These are phyloP conservation scores for Philonicus albiceps DNA, from an alignment of 2,888 invertebrate species.

Conservation along the genomic window DNA sequence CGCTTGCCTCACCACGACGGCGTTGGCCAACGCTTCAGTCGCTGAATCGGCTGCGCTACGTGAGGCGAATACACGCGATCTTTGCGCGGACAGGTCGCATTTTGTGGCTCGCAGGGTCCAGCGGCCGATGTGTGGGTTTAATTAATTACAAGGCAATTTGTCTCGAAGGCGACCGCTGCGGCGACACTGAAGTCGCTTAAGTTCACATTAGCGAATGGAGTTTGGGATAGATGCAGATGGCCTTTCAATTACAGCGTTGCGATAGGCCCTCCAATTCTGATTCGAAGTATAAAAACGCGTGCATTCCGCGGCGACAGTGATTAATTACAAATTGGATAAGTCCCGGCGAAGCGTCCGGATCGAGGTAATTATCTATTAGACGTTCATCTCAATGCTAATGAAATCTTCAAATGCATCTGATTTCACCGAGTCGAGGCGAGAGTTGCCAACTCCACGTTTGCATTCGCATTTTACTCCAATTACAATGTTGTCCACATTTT, in stretches of 20 bases:
- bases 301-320: slow-evolving; percentile 46
- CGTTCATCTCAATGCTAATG: background rate
- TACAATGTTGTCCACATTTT: no score
- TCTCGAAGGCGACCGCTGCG: slow-evolving; percentile 43
- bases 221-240: background rate
- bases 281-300: slow-evolving; percentile 27
- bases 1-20: background rate
- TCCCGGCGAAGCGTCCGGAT: background rate
- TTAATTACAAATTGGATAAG: slow-evolving; percentile 44
- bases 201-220: background rate
- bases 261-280: slow-evolving; percentile 33
- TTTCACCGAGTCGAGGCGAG: background rate
- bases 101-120: background rate
- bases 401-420: background rate
- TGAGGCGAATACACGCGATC: background rate
- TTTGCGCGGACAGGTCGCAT: background rate
- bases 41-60: background rate
- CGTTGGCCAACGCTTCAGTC: background rate
- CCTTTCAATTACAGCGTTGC: slow-evolving; percentile 8
- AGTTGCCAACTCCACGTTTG: background rate
- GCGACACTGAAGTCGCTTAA: background rate
- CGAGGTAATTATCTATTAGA: slow-evolving; percentile 20
- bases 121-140: slow-evolving; percentile 46
- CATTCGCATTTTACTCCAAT: background rate
- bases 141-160: slow-evolving; percentile 51